Evolutionary conservation across 2,113 vertebrate species (phyloP).

Genomic region (Oreotrochilus melanogaster): DNA sequence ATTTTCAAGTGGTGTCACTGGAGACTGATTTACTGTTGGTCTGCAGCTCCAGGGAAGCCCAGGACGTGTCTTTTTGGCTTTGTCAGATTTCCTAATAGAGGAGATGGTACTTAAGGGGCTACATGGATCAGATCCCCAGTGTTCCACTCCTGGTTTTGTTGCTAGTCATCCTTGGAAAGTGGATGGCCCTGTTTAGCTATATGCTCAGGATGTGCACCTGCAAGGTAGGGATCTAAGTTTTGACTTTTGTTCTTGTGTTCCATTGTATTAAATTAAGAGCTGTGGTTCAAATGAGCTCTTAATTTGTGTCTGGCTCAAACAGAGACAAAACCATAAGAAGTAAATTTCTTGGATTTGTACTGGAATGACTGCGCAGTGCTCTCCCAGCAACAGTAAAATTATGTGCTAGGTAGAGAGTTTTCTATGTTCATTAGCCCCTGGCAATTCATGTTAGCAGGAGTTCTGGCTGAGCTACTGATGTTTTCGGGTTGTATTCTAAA

Average conservation of each 20-base stretch:
- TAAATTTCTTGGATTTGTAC: conserved; percentile 63
- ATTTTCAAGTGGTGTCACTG: background rate
- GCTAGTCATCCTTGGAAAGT: background rate
- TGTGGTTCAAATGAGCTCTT: background rate
- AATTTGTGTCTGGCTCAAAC: conserved; percentile 53
- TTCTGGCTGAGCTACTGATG: conserved; percentile 69
- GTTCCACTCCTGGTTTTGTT: background rate
- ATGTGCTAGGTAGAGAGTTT: conserved; percentile 53
- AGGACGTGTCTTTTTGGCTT: rapidly evolving
- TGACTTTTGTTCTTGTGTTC: background rate
- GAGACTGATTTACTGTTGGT: background rate
- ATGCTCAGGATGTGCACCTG: background rate
- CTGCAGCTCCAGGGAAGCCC: rapidly evolving
- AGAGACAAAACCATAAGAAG: conserved; percentile 17
- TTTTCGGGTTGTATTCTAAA: conserved; percentile 73
- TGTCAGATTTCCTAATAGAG: background rate
- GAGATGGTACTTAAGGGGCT: background rate
- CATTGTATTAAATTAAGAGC: background rate
- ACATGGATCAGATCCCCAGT: background rate
- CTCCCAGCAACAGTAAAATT: conserved; percentile 68
- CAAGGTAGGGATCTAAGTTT: background rate
- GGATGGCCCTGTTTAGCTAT: background rate
- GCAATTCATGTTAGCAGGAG: conserved; percentile 63
- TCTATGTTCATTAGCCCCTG: conserved; percentile 67
- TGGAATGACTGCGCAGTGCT: conserved; percentile 40